These are phyloP conservation scores for Caenorhabditis wallacei DNA, from an alignment of 2,888 invertebrate species.

Conservation along the genomic window DNA sequence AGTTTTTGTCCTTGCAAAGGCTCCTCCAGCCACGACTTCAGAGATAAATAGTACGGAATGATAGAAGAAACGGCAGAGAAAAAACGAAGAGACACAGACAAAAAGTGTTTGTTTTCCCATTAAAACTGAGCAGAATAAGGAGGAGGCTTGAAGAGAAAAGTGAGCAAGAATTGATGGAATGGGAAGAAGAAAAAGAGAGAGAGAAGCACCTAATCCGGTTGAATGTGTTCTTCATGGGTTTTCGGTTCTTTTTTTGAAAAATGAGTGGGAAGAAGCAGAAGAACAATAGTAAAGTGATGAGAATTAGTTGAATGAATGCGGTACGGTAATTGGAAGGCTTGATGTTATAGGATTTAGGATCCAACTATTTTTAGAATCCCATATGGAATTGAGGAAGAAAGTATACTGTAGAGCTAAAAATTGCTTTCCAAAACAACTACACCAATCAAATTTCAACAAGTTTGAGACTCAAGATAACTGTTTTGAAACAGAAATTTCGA, in stretches of 20 bases:
- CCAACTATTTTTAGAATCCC: no score
- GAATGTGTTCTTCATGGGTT: constrained; percentile 57
- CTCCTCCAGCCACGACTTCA: constrained; percentile 34
- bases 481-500: no score
- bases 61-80: constrained; percentile 2
- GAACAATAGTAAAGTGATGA: constrained; percentile 19
- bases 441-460: no score
- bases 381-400: no score
- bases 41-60: not conserved
- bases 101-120: constrained; percentile 60
- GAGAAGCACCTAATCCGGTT: constrained; percentile 51
- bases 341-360: no score
- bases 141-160: constrained; percentile 34
- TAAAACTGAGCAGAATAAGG: constrained; percentile 38
- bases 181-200: constrained; percentile 11
- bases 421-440: no score
- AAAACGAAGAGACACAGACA: constrained; percentile 11
- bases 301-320: not conserved
- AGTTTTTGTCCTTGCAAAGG: constrained; percentile 23
- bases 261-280: not conserved
- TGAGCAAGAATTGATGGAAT: constrained; percentile 56
- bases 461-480: no score
- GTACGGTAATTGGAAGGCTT: not conserved
- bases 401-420: no score
- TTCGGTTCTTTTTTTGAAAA: constrained; percentile 25